Percentiles rank a stretch among this genome's conserved stretches.
Conservation (phyloP, 2,888 invertebrate species). For the Alloscopus bannaensis region DNA sequence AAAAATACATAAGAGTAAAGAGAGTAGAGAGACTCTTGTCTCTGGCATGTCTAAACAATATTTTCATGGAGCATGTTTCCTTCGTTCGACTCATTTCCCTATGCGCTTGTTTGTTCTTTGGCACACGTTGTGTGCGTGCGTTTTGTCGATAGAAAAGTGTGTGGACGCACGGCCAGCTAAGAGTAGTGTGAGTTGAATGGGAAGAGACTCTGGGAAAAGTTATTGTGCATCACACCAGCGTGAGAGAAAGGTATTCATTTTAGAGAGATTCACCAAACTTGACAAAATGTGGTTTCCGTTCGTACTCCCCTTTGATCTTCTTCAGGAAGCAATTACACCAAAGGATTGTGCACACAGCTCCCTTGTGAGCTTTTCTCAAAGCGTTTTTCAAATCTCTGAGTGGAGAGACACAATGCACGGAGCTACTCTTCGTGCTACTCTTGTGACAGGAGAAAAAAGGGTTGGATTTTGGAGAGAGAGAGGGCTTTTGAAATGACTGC, state of each 20-base stretch:
- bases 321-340: conserved; percentile 59
- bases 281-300: conserved; percentile 59
- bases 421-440: too few relatives aligned
- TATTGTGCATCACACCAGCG: neutral
- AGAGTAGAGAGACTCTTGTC: too few relatives aligned
- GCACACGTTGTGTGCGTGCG: conserved; percentile 5
- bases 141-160: too few relatives aligned
- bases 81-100: conserved; percentile 14
- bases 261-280: conserved; percentile 51
- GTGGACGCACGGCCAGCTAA: too few relatives aligned
- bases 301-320: conserved; percentile 56
- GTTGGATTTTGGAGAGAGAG: conserved; percentile 21
- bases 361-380: conserved; percentile 31
- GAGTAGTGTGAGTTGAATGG: too few relatives aligned
- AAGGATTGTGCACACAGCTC: conserved; percentile 47
- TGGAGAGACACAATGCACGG: too few relatives aligned
- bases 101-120: neutral
- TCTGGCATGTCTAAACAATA: too few relatives aligned
- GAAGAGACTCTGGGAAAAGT: conserved; percentile 16
- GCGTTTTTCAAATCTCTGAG: too few relatives aligned
- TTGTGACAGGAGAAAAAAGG: too few relatives aligned
- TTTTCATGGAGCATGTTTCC: too few relatives aligned
- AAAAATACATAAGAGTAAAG: too few relatives aligned
- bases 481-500: too few relatives aligned
- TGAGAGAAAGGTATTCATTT: conserved; percentile 19